These are phyloP conservation scores for Cataglyphis albicans DNA, from an alignment of 2,888 invertebrate species.

Conservation along the genomic window DNA sequence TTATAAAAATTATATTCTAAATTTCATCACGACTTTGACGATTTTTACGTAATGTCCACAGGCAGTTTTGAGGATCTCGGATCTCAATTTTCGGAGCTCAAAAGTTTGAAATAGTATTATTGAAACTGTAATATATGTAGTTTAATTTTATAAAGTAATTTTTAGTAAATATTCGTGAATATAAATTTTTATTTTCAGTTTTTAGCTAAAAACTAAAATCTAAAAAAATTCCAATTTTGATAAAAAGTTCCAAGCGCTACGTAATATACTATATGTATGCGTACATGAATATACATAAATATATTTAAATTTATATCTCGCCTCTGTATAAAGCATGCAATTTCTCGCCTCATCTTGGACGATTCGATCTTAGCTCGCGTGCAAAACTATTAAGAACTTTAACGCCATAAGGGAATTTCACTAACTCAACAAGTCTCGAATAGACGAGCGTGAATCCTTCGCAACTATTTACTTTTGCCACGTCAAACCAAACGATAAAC, in stretches of 20 bases:
- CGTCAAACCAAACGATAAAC: conserved; percentile 19
- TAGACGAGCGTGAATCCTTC: conserved; percentile 29
- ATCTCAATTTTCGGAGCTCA: neutral
- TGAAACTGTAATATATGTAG: neutral
- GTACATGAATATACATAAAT: neutral
- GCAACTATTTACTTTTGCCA: conserved; percentile 26
- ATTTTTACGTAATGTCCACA: neutral
- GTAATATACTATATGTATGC: neutral
- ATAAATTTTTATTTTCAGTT: neutral
- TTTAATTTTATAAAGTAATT: neutral
- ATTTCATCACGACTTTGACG: neutral
- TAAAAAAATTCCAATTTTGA: neutral
- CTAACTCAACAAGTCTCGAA: conserved; percentile 54
- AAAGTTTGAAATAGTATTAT: conserved; percentile 1
- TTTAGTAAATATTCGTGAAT: neutral
- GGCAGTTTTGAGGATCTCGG: neutral
- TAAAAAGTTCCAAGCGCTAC: neutral
- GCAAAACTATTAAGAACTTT: conserved; percentile 61
- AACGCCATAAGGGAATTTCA: conserved; percentile 60
- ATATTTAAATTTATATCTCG: neutral
- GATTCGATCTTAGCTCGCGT: conserved; percentile 14
- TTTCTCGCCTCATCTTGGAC: neutral
- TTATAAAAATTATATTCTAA: neutral
- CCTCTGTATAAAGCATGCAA: neutral
- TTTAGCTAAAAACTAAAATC: neutral